Conservation (phyloP, 2,113 vertebrate species). For the Verasper variegatus region DNA sequence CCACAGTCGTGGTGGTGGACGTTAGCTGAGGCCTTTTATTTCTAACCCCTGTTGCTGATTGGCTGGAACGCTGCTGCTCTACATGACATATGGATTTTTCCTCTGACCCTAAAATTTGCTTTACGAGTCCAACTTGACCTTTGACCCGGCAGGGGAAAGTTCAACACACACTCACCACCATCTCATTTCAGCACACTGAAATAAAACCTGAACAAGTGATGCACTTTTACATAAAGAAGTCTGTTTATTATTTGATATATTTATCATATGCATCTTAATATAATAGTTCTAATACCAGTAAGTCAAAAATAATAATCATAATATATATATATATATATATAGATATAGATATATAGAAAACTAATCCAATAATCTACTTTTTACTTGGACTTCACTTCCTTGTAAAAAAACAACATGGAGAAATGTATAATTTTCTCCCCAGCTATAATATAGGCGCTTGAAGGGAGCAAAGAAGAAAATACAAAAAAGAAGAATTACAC, state of each 20-base stretch:
- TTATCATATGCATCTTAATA: constrained; percentile 81
- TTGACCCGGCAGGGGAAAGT: constrained; percentile 13
- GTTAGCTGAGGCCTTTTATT: too few species aligned
- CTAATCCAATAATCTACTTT: constrained; percentile 85
- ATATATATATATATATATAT: constrained; percentile 76
- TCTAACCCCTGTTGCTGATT: not conserved
- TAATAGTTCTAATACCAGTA: constrained; percentile 82
- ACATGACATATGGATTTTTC: constrained; percentile 1
- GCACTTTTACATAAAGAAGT: constrained; percentile 80
- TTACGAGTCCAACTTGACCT: constrained; percentile 2
- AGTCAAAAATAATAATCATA: constrained; percentile 86
- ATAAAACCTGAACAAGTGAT: constrained; percentile 45
- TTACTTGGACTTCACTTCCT: constrained; percentile 78
- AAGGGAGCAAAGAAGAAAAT: constrained; percentile 72
- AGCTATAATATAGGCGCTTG: constrained; percentile 80
- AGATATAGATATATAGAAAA: constrained; percentile 83
- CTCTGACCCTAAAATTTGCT: not conserved
- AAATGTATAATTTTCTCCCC: constrained; percentile 73
- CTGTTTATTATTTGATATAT: constrained; percentile 83
- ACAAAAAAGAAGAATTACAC: constrained; percentile 78
- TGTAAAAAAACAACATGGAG: constrained; percentile 80
- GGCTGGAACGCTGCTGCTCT: not conserved
- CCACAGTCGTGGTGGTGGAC: too few species aligned
- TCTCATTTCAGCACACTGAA: constrained; percentile 3
- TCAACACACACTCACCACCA: constrained; percentile 1